Percentiles rank a stretch among this genome's conserved stretches.
Conservation (phyloP, 2,113 vertebrate genomes). For the Recurvirostra avosetta region DNA sequence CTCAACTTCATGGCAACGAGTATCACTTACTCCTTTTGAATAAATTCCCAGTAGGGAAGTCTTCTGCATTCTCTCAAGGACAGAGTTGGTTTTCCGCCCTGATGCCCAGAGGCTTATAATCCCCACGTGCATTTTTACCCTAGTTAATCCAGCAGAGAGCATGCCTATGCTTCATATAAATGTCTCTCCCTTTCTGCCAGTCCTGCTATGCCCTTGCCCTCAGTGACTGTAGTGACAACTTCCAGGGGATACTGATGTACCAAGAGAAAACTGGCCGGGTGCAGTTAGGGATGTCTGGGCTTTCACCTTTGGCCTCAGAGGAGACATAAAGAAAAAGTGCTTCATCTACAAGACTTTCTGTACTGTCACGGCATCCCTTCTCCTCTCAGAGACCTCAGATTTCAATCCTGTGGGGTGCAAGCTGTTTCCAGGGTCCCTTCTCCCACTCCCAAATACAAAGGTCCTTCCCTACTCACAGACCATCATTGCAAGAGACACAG, state of each 20-base stretch:
- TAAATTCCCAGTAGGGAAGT: neutral
- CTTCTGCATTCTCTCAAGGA: conserved; percentile 25
- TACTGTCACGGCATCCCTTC: neutral
- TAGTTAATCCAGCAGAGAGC: neutral
- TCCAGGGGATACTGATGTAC: neutral
- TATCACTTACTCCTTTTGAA: neutral
- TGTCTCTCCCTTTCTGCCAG: neutral
- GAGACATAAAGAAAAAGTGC: neutral
- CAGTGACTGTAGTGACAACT: neutral
- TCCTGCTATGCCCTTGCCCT: neutral
- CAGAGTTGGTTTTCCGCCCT: neutral
- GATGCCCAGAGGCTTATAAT: neutral
- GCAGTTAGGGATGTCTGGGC: neutral
- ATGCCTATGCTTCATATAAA: neutral
- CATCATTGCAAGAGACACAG: neutral
- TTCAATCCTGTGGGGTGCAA: neutral
- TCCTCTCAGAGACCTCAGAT: neutral
- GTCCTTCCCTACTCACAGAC: neutral
- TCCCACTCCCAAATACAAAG: neutral
- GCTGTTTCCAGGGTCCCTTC: neutral
- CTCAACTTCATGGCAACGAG: neutral
- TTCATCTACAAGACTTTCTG: neutral
- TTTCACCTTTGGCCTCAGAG: neutral
- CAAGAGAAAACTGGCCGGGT: rapidly evolving
- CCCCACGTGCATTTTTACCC: neutral